Percentiles rank a stretch among this genome's conserved stretches.
These are phyloP conservation scores for Gallinago undulata DNA, from an alignment of 2,113 vertebrate genomes.

Conservation along the genomic window DNA sequence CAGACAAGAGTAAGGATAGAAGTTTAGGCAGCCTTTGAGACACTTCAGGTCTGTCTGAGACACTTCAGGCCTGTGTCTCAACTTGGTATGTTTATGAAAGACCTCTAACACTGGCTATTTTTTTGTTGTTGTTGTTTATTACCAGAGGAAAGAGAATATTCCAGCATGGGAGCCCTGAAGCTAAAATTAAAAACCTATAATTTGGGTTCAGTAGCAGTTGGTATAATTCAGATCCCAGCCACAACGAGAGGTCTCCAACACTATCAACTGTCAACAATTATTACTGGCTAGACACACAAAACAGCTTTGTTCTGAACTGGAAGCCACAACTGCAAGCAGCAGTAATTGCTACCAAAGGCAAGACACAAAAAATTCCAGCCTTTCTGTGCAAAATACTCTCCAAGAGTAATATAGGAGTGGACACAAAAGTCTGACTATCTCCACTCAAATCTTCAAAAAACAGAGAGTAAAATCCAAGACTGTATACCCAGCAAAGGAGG, in stretches of 20 bases:
- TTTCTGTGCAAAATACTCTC: background rate
- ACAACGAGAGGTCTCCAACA: constrained; percentile 46
- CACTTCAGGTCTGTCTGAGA: background rate
- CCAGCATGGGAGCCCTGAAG: background rate
- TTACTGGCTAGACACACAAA: constrained; percentile 30
- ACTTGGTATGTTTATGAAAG: background rate
- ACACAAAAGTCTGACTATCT: background rate
- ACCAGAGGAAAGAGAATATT: background rate
- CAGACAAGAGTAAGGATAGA: background rate
- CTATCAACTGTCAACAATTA: constrained; percentile 21
- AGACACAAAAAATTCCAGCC: background rate
- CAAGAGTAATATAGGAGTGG: background rate
- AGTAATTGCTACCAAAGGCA: constrained; percentile 53
- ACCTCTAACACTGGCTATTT: background rate
- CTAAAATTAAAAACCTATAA: constrained; percentile 18
- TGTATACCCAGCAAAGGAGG: background rate
- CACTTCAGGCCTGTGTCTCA: background rate
- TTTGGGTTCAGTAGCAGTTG: constrained; percentile 19
- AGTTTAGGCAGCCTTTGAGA: background rate
- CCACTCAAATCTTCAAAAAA: background rate
- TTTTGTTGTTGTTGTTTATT: background rate
- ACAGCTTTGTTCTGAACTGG: constrained; percentile 56
- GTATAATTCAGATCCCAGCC: constrained; percentile 3
- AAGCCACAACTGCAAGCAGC: constrained; percentile 38
- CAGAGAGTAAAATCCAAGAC: background rate